Conservation (phyloP, 2,113 vertebrate genomes). For the Argyrosomus japonicus region DNA sequence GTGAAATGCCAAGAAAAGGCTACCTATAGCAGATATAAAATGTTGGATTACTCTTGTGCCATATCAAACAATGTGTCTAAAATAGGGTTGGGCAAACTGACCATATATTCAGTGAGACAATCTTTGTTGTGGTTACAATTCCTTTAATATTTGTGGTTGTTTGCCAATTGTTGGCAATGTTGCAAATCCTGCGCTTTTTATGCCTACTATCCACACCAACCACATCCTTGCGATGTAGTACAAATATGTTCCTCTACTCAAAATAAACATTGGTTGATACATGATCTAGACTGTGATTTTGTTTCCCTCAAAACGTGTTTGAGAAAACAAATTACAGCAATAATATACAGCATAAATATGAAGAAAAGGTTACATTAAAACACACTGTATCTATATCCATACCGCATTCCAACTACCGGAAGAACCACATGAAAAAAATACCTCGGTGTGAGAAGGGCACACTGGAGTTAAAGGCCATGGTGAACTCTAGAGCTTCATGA, state of each 20-base stretch:
- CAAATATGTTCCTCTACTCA: neutral
- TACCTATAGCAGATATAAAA: neutral
- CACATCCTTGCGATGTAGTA: neutral
- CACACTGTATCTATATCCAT: neutral
- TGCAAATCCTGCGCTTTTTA: neutral
- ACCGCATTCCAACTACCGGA: neutral
- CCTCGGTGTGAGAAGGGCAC: conserved; percentile 10
- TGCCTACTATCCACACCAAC: neutral
- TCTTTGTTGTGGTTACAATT: neutral
- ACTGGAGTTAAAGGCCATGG: conserved; percentile 46
- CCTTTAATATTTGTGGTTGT: neutral
- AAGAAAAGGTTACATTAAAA: neutral
- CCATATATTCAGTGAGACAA: neutral
- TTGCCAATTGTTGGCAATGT: neutral
- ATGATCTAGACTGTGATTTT: neutral
- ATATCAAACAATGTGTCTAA: neutral
- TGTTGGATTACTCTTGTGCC: neutral
- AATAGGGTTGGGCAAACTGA: neutral
- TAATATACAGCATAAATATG: neutral
- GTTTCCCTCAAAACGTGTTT: neutral
- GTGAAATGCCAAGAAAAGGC: too few relatives aligned
- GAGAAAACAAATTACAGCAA: neutral
- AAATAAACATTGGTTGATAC: neutral
- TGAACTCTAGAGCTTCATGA: conserved; percentile 58
- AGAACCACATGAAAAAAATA: neutral